A percentile compares a stretch with the other conserved stretches of the same genome.
phyloP scores from a whole-genome alignment of 1,140 invertebrate genomes.

The Aleiodes sp. region DNA sequence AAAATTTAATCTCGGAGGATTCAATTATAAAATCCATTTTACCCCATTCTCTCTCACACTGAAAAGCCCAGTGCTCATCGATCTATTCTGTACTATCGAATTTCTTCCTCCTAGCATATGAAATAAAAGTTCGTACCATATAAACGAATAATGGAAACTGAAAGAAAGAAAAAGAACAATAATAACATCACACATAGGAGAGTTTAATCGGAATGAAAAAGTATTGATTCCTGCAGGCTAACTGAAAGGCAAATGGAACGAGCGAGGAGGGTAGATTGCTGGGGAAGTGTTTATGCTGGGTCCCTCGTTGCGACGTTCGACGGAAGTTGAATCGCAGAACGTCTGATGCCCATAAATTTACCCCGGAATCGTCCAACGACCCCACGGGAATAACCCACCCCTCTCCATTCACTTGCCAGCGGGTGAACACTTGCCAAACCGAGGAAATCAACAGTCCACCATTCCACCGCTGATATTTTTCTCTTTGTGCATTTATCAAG shows the following conservation, averaged over 20 bases:
- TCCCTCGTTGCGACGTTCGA: constrained; percentile 34
- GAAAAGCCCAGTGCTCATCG: too few relatives aligned
- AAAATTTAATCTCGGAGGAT: too few relatives aligned
- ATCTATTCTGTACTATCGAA: too few relatives aligned
- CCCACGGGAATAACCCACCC: constrained; percentile 18
- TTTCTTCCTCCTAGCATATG: too few relatives aligned
- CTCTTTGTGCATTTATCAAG: not conserved
- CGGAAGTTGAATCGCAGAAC: constrained; percentile 19
- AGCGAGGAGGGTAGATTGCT: not conserved
- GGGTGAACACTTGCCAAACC: constrained; percentile 16
- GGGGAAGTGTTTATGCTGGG: constrained; percentile 34
- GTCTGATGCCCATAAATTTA: constrained; percentile 40
- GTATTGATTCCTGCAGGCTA: not conserved
- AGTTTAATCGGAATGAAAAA: not conserved
- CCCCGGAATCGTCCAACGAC: constrained; percentile 42
- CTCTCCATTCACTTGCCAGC: not conserved
- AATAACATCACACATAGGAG: not conserved
- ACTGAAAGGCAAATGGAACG: constrained; percentile 1
- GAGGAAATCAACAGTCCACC: constrained; percentile 20
- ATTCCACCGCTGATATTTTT: not conserved
- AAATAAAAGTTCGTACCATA: not conserved
- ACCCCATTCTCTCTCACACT: too few relatives aligned
- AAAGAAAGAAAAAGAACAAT: not conserved
- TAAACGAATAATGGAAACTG: not conserved
- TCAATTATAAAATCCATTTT: too few relatives aligned